Conservation (phyloP, 2,888 invertebrate genomes). For the Lepidonotus clava region DNA sequence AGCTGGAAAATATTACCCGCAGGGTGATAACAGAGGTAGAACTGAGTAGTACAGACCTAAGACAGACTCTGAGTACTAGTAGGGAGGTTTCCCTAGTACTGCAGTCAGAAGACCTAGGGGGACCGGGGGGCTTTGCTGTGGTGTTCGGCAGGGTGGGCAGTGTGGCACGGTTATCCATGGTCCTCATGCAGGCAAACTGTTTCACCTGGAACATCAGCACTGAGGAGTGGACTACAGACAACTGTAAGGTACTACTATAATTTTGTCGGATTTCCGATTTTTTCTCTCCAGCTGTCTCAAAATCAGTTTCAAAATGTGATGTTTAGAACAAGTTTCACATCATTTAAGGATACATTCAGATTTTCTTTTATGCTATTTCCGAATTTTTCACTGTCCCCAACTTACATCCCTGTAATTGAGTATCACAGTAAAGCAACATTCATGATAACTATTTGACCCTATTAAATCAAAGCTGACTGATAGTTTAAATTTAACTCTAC, state of each 20-base stretch:
- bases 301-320: too few relatives aligned
- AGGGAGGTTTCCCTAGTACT: background rate
- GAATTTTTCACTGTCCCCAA: too few relatives aligned
- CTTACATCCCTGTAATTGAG: too few relatives aligned
- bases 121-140: background rate
- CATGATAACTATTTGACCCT: too few relatives aligned
- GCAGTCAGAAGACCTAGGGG: background rate
- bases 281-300: too few relatives aligned
- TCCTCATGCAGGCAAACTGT: background rate
- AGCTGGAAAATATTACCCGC: background rate
- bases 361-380: too few relatives aligned
- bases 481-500: too few relatives aligned
- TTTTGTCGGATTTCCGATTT: too few relatives aligned
- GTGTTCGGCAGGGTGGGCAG: background rate
- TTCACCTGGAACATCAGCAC: background rate
- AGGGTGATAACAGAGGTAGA: background rate
- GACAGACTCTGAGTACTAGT: background rate
- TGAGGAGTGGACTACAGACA: constrained; percentile 11
- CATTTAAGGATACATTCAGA: too few relatives aligned
- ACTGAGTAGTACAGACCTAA: background rate
- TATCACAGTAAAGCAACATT: too few relatives aligned
- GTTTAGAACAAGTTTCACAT: too few relatives aligned
- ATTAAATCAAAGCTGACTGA: too few relatives aligned
- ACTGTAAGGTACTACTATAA: constrained; percentile 38
- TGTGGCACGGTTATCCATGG: background rate